phyloP scores from a whole-genome alignment of 2,888 invertebrate genomes.

The Cotesia congregata region DNA sequence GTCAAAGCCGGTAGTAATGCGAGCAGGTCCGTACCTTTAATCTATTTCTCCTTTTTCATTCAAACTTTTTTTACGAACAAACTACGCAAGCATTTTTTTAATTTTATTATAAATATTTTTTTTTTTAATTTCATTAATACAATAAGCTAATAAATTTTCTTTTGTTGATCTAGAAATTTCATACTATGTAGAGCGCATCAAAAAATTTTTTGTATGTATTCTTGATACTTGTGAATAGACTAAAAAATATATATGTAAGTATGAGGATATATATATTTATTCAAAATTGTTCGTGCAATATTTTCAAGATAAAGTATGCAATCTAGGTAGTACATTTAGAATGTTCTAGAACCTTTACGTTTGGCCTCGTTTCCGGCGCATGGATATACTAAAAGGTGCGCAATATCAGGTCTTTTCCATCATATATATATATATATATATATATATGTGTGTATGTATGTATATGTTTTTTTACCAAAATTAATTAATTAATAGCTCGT shows the following conservation, averaged over 20 bases:
- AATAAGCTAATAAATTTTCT: neutral
- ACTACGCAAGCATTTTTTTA: neutral
- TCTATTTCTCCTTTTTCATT: constrained; percentile 6
- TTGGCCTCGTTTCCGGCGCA: constrained; percentile 61
- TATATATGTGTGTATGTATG: no score
- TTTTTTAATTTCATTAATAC: neutral
- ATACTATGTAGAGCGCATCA: no score
- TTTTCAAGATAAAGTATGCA: constrained; percentile 7
- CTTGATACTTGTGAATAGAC: neutral
- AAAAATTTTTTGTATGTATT: no score
- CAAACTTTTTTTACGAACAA: neutral
- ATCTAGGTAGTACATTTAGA: constrained; percentile 44
- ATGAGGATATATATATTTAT: constrained; percentile 28
- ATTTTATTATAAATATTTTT: neutral
- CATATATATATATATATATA: no score
- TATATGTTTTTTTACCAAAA: neutral
- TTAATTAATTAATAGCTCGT: neutral
- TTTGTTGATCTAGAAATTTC: no score
- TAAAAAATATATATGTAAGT: constrained; percentile 9
- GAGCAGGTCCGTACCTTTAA: constrained; percentile 13
- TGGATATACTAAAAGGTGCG: constrained; percentile 60
- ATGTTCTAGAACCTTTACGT: constrained; percentile 65
- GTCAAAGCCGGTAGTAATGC: constrained; percentile 7
- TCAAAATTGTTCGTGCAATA: constrained; percentile 6
- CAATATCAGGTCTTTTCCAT: constrained; percentile 51